Base-by-base conservation (phyloP, 2,797 vertebrate genomes). In the Poecilia velifera region DNA sequence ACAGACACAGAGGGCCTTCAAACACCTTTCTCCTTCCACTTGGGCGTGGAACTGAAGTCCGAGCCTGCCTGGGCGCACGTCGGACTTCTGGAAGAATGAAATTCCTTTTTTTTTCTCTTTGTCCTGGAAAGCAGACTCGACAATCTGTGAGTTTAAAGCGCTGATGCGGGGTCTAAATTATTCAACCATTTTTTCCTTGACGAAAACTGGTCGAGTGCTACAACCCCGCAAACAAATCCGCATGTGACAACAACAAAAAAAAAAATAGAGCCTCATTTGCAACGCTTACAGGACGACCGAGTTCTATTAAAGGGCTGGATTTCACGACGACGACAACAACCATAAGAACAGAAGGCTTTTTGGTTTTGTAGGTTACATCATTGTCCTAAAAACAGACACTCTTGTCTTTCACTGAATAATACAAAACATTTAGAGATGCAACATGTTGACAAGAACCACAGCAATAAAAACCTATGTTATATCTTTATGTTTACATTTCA, bases 301-400 rank as follows among this genome's bases (percentile, higher is more conserved):
- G 86, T 91, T 82, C 77, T 82, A 83, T 88, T 94, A 94, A 95
- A 94, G 94, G 93, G 92, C 87, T 87, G 81, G 84, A 91, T 92
- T 85, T 90, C 82, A 93, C 87, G 84, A 90, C 91, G 84, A 91
- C 91, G 85, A 78, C 86, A 79, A 91, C 91, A 86, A 88, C 89
- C 86, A 85, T 84, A 82, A 87, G 83, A 88, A 88, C 85, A 88
- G 88, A 93, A 93, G 92, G 93, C 92, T 92, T 94, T 94, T 95
- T 94, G 92, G 92, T 94, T 86, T 92, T 82, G 90, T 93, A 90
- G 90, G 91, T 90, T 91, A 93, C 89, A 90, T 88, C 89, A 72
- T 90, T 88, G 57, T 84, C 86, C 86, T 86, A 85, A 76, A 84
- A 80, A 86, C 83, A 92, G 79, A 92, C 88, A 83, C 82, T n/a